Conservation (phyloP, 2,113 vertebrate species). For the Phocoena sinus region DNA sequence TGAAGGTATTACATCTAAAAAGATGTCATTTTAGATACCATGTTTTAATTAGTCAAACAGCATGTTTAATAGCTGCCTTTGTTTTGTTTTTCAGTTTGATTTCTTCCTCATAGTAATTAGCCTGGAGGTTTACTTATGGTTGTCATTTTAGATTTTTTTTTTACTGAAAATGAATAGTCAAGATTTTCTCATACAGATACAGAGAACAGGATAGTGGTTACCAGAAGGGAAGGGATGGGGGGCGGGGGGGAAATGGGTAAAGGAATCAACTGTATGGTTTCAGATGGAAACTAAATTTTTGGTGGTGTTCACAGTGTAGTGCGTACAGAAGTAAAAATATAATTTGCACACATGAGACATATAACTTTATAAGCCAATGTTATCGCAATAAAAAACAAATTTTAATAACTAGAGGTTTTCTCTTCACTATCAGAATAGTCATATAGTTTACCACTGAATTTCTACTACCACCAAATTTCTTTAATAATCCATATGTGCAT, state of each 20-base stretch:
- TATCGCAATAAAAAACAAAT: neutral
- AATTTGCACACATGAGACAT: neutral
- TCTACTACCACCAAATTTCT: neutral
- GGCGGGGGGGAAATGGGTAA: neutral
- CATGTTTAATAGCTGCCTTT: neutral
- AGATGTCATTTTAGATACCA: neutral
- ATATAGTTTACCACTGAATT: neutral
- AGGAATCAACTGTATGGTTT: neutral
- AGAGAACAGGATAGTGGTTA: neutral
- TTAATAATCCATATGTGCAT: neutral
- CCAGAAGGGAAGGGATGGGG: neutral
- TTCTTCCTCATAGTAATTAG: neutral
- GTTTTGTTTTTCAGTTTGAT: neutral
- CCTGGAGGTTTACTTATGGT: neutral
- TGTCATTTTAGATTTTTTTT: slow-evolving; percentile 28
- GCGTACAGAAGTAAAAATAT: neutral
- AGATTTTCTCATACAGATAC: neutral
- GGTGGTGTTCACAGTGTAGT: neutral
- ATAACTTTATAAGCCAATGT: neutral
- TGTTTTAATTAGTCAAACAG: neutral
- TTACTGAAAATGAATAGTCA: neutral
- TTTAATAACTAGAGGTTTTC: neutral
- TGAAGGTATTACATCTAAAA: neutral
- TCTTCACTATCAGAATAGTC: neutral
- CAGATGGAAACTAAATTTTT: neutral